Conservation (phyloP, 2,113 vertebrate genomes). For the Pipra filicauda region DNA sequence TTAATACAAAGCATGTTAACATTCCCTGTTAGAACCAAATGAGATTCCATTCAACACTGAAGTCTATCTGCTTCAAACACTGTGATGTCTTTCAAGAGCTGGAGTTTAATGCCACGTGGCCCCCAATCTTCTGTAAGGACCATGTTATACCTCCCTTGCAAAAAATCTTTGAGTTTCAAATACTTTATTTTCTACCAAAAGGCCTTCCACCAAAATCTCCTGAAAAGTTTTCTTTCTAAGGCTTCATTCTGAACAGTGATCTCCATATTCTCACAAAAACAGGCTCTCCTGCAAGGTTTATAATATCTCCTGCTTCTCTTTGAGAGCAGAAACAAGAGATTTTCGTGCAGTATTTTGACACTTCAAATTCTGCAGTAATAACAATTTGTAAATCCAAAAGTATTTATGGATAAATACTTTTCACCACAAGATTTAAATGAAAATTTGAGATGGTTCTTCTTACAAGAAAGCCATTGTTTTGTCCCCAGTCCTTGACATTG, state of each 20-base stretch:
- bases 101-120: rapidly evolving
- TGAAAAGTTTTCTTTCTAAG: not conserved
- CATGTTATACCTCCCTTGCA: not conserved
- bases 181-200: not conserved
- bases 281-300: not conserved
- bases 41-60: not conserved
- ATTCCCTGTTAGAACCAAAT: not conserved
- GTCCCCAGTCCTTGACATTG: not conserved
- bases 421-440: not conserved
- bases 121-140: not conserved
- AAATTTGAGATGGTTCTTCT: not conserved
- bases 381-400: not conserved
- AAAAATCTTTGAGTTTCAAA: not conserved
- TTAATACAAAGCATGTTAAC: not conserved
- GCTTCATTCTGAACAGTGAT: not conserved
- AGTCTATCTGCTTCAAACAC: not conserved
- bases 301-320: not conserved
- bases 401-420: not conserved
- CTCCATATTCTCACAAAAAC: not conserved
- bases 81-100: not conserved
- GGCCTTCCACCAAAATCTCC: not conserved
- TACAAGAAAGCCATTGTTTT: not conserved
- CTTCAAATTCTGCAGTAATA: not conserved
- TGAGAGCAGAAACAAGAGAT: not conserved
- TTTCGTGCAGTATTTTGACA: not conserved